These are phyloP conservation scores for Tragelaphus imberbis DNA, from an alignment of 2,113 vertebrate genomes.

Conservation along the genomic window DNA sequence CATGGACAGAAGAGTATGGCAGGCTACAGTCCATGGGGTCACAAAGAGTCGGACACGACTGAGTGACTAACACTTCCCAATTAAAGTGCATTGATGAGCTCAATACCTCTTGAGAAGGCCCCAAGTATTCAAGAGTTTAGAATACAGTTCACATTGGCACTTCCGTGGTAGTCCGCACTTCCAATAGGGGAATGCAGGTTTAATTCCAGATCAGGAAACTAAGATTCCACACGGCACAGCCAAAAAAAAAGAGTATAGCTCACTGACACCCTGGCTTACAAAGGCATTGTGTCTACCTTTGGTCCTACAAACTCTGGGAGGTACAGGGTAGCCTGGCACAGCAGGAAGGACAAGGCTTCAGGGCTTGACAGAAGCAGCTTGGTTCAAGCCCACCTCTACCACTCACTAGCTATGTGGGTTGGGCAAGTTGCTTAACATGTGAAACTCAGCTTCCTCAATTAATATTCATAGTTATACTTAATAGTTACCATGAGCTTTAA, in stretches of 20 bases:
- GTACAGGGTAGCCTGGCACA: background rate
- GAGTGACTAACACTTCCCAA: background rate
- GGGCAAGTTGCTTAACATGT: background rate
- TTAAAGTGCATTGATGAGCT: background rate
- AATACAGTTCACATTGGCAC: background rate
- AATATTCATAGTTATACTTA: slow-evolving; percentile 2
- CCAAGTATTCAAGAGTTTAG: background rate
- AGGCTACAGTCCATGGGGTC: background rate
- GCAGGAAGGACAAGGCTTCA: background rate
- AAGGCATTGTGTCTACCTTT: background rate
- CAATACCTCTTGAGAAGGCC: background rate
- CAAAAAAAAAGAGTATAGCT: background rate
- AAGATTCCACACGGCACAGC: background rate
- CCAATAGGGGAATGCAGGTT: background rate
- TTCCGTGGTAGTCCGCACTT: background rate
- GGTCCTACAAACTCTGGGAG: background rate
- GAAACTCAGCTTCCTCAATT: slow-evolving; percentile 35
- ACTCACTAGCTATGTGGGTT: background rate
- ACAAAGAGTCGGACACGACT: background rate
- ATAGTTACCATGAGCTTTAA: background rate
- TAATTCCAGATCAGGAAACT: background rate
- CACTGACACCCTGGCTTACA: background rate
- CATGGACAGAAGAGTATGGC: background rate
- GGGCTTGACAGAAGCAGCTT: background rate
- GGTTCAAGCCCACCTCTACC: background rate